A percentile compares a stretch with the other conserved stretches of the same genome.
These are phyloP conservation scores for Phytoseiulus persimilis DNA, from an alignment of 2,888 invertebrate species.

Conservation along the genomic window DNA sequence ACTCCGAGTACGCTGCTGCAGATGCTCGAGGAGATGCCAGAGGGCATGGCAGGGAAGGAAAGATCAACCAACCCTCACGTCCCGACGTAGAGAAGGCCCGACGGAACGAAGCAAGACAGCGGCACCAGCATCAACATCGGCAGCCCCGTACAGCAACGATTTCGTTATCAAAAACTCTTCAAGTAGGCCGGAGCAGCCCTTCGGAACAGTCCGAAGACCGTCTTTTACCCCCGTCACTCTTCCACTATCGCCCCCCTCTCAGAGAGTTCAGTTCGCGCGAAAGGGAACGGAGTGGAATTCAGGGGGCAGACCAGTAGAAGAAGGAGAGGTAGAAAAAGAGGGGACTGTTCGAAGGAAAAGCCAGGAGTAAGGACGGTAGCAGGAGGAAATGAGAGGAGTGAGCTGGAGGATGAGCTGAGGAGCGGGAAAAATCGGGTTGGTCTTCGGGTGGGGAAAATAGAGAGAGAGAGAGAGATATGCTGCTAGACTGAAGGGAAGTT, in stretches of 20 bases:
- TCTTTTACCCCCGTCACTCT: not conserved
- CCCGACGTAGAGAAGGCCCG: not conserved
- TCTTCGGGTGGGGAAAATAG: not conserved
- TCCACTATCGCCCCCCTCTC: not conserved
- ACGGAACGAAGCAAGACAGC: not conserved
- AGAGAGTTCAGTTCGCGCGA: not conserved
- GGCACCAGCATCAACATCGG: not conserved
- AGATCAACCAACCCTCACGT: not conserved
- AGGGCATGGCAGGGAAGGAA: not conserved
- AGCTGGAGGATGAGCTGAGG: not conserved
- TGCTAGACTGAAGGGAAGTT: no score
- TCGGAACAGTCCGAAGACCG: not conserved
- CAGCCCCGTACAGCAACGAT: not conserved
- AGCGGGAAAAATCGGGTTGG: not conserved
- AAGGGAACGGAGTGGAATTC: not conserved
- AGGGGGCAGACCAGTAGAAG: not conserved
- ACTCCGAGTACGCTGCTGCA: not conserved
- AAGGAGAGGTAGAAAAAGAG: not conserved
- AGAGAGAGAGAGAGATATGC: not conserved
- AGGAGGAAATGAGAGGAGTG: not conserved
- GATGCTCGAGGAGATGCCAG: not conserved
- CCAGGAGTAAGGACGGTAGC: not conserved
- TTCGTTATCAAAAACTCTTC: slow-evolving; percentile 5
- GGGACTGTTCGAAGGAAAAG: not conserved
- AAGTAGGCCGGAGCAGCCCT: not conserved